phyloP scores from a whole-genome alignment of 2,113 vertebrate genomes.

The Bos javanicus region DNA sequence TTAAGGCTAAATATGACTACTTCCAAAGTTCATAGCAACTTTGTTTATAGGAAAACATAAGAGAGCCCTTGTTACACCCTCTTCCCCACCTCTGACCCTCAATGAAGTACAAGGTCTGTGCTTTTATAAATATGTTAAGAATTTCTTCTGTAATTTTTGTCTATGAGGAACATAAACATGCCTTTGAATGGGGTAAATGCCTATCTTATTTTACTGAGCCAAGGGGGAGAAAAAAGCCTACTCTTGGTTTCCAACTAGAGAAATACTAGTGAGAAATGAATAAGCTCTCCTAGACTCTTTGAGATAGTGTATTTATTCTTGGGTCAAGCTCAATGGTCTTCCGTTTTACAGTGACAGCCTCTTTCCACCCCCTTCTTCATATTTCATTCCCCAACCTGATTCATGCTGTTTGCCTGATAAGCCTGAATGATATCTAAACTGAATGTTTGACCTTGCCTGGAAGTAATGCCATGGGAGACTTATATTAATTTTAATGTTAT shows the following conservation, averaged over 20 bases:
- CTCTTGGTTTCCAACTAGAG: conserved; percentile 33
- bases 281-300: not conserved
- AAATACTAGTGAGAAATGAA: conserved; percentile 18
- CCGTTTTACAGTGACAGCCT: conserved; percentile 50
- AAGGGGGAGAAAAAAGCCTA: conserved; percentile 33
- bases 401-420: conserved; percentile 21
- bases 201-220: conserved; percentile 38
- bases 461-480: conserved; percentile 76
- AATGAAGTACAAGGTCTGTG: conserved; percentile 69
- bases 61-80: conserved; percentile 71
- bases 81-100: not conserved
- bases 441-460: conserved; percentile 71
- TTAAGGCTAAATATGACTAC: conserved; percentile 67
- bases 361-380: not conserved
- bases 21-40: conserved; percentile 60
- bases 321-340: conserved; percentile 30
- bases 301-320: conserved; percentile 61
- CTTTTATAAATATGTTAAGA: conserved; percentile 81
- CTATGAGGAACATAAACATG: conserved; percentile 78
- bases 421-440: conserved; percentile 52
- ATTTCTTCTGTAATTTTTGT: conserved; percentile 81
- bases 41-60: conserved; percentile 79
- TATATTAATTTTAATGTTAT: conserved; percentile 75
- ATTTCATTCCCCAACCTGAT: conserved; percentile 11
- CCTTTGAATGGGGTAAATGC: conserved; percentile 44